Evolutionary conservation across 1,140 invertebrate species (phyloP).

Genomic region (Bombus cullumanus): DNA sequence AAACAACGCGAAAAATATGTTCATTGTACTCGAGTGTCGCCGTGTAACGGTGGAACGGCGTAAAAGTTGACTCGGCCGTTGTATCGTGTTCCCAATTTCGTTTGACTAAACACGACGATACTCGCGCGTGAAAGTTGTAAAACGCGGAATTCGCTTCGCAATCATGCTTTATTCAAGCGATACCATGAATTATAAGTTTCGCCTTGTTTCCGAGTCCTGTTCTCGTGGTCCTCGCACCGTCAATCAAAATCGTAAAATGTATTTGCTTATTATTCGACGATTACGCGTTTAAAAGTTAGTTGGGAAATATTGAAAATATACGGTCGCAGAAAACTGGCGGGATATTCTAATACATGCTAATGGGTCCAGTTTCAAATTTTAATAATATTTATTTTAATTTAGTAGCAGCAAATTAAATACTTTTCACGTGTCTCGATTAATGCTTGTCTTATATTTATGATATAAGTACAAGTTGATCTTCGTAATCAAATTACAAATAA

Average conservation of each 20-base stretch:
- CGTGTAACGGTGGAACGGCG: not conserved
- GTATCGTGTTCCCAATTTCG: constrained; percentile 14
- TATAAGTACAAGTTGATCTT: not conserved
- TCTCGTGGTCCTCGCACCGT: too few species aligned
- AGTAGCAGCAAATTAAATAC: not conserved
- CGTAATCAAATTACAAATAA: not conserved
- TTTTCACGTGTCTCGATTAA: not conserved
- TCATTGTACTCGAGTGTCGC: constrained; percentile 29
- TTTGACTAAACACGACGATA: constrained; percentile 29
- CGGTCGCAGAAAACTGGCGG: too few species aligned
- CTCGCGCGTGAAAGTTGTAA: not conserved
- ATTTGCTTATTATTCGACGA: constrained; percentile 6
- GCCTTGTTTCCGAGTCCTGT: not conserved
- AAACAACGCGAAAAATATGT: constrained; percentile 12
- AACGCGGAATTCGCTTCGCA: constrained; percentile 1
- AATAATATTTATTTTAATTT: not conserved
- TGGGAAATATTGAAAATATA: not conserved
- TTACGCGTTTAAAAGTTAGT: not conserved
- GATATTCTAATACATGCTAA: not conserved
- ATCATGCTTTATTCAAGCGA: constrained; percentile 4
- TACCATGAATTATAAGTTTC: constrained; percentile 24
- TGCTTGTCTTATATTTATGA: not conserved
- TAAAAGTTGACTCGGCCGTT: constrained; percentile 21
- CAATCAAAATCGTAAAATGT: not conserved
- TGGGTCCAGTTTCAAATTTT: not conserved